Evolutionary conservation across 2,797 vertebrate species (phyloP).

Genomic region (Orientallactaga sibirica): DNA sequence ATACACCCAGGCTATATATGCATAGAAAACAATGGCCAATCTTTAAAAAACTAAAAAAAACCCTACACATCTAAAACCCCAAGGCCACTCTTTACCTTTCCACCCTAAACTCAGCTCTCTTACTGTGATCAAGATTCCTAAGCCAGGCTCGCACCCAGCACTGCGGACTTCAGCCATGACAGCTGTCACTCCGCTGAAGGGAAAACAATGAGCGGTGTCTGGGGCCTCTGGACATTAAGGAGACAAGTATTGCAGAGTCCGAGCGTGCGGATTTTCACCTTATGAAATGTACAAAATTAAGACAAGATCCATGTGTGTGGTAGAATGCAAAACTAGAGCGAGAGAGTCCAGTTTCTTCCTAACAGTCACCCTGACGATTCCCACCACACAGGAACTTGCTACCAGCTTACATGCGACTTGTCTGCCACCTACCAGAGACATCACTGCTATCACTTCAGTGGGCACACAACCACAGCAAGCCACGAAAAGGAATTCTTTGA

Average conservation of each 20-base stretch:
- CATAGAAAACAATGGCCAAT: not conserved
- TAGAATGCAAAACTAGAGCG: conserved; percentile 10
- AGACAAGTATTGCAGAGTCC: not conserved
- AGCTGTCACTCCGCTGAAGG: conserved; percentile 22
- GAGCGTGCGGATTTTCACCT: conserved; percentile 24
- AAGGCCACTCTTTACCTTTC: conserved; percentile 22
- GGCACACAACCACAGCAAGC: conserved; percentile 9
- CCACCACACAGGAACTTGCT: conserved; percentile 42
- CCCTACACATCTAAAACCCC: not conserved
- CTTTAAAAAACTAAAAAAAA: not conserved
- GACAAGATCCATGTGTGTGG: not conserved
- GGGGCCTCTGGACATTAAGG: not conserved
- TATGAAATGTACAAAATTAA: conserved; percentile 36
- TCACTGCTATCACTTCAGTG: conserved; percentile 52
- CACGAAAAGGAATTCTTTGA: conserved; percentile 8
- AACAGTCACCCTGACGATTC: conserved; percentile 29
- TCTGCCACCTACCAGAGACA: conserved; percentile 64
- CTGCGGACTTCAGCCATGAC: not conserved
- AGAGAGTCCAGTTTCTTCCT: conserved; percentile 36
- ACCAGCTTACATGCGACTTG: conserved; percentile 52
- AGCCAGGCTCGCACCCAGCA: conserved; percentile 10
- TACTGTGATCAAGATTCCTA: not conserved
- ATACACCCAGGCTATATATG: not conserved
- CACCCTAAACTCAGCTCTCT: not conserved
- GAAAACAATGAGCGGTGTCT: conserved; percentile 28